Evolutionary conservation across 2,888 invertebrate genomes (phyloP), one percentile per base, ranked within the genome.

Genomic region (Chesias legatella): DNA sequence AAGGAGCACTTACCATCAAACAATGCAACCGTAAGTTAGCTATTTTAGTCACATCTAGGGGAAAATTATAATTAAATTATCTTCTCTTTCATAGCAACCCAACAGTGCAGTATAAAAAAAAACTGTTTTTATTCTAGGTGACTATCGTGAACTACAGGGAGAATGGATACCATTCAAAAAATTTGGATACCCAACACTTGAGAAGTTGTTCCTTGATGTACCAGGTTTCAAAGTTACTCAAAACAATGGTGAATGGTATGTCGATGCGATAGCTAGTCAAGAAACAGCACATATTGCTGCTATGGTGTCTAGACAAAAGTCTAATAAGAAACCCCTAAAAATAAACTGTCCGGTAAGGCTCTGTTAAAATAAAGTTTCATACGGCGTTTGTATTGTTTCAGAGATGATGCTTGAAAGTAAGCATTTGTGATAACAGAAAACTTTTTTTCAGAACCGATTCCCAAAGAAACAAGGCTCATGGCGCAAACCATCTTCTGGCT

Each of bases 131-230:
- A 34, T 57, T 58, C 3, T 53, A 90, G 91, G 83, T 29, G 94
- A 94, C 61, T 94, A 92, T 67, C 74, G 71, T 33, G 89, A 89
- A 53, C 68, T 94, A 13, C 90, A 92, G 65, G 92, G 92, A 13
- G 89, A 89, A 63, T 76, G 77, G 53, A 91, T 94, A 56, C 93
- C 93, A 4, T 93, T 76, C 57, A 79, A 73, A 42, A 82, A 83
- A 53, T 74, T 92, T 38, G 93, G 93, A 3, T 93, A 84, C 71
- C 60, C 74, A 24, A 76, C 79, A 6, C 71, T 93, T 6, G 90
- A 91, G 43, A 90, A 91, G 23, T 83, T 94, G 47, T 79, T 94
- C 41, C 59, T 75, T 22, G 88, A 88, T 48, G 88, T 90, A 9
- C 90, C 92, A 7, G 89, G 90, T 17, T 85, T 92, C 59, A 89